Conservation (phyloP, 2,888 invertebrate genomes). For the Gastrophysa polygoni region DNA sequence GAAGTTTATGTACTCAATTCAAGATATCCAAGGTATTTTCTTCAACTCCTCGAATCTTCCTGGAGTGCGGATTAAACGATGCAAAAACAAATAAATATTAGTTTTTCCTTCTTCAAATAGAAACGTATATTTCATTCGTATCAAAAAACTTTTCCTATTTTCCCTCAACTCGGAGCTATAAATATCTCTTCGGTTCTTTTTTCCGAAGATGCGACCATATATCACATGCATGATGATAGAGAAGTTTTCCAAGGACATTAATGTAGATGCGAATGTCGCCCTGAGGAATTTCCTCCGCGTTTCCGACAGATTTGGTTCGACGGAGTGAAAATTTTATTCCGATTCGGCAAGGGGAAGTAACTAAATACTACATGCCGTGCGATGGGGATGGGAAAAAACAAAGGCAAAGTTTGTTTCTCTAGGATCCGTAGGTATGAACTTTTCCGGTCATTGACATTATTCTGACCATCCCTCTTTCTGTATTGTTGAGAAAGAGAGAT, state of each 20-base stretch:
- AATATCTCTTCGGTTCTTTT: conserved; percentile 27
- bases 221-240: conserved; percentile 38
- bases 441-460: too few relatives aligned
- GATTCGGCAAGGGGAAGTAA: conserved; percentile 18
- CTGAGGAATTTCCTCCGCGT: conserved; percentile 32
- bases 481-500: too few relatives aligned
- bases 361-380: conserved; percentile 3
- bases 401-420: too few relatives aligned
- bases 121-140: conserved; percentile 30
- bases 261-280: conserved; percentile 40
- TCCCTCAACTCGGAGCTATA: conserved; percentile 26
- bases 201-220: conserved; percentile 26
- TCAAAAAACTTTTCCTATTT: conserved; percentile 35
- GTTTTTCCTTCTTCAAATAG: conserved; percentile 20
- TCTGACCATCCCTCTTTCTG: too few relatives aligned
- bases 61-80: conserved; percentile 9
- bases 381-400: too few relatives aligned
- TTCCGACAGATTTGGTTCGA: conserved; percentile 16
- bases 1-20: too few relatives aligned
- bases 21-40: too few relatives aligned
- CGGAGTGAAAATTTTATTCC: conserved; percentile 19
- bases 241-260: conserved; percentile 42
- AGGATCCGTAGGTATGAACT: too few relatives aligned
- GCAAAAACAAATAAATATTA: conserved; percentile 30
- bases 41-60: neutral